Evolutionary conservation across 2,888 invertebrate genomes (phyloP).

Genomic region (Spisula subtruncata): DNA sequence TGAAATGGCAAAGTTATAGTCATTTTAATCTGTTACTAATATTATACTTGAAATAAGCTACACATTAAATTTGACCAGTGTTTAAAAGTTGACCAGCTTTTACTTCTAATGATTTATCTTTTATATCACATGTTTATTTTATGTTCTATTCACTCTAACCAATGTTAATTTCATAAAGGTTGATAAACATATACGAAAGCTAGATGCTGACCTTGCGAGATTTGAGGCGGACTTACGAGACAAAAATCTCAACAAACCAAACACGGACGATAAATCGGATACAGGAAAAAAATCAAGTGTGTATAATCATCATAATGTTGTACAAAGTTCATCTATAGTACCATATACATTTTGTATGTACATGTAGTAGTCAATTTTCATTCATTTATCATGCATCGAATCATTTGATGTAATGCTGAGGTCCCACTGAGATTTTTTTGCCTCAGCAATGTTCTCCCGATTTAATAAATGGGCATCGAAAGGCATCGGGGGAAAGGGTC

Average conservation of each 20-base stretch:
- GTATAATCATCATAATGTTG: slow-evolving; percentile 53
- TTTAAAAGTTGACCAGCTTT: not conserved
- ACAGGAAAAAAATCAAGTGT: slow-evolving; percentile 81
- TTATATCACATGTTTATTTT: slow-evolving; percentile 33
- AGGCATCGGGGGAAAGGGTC: no score
- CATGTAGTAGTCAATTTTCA: no score
- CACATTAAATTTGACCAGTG: not conserved
- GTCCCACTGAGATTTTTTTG: no score
- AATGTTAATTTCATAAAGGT: slow-evolving; percentile 89
- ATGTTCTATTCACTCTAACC: slow-evolving; percentile 51
- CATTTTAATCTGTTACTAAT: no score
- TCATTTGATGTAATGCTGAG: no score
- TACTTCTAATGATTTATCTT: not conserved
- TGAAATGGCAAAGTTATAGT: no score
- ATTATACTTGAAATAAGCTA: no score
- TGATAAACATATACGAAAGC: slow-evolving; percentile 97
- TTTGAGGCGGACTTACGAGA: slow-evolving; percentile 99
- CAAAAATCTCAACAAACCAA: slow-evolving; percentile 91
- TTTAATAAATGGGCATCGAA: no score
- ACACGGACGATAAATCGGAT: slow-evolving; percentile 73
- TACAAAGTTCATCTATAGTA: not conserved
- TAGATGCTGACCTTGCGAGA: slow-evolving; percentile 98
- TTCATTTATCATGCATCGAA: no score
- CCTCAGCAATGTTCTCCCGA: no score
- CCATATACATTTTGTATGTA: no score